Base-by-base conservation (phyloP, 2,113 vertebrate genomes). In the Ellobius talpinus region DNA sequence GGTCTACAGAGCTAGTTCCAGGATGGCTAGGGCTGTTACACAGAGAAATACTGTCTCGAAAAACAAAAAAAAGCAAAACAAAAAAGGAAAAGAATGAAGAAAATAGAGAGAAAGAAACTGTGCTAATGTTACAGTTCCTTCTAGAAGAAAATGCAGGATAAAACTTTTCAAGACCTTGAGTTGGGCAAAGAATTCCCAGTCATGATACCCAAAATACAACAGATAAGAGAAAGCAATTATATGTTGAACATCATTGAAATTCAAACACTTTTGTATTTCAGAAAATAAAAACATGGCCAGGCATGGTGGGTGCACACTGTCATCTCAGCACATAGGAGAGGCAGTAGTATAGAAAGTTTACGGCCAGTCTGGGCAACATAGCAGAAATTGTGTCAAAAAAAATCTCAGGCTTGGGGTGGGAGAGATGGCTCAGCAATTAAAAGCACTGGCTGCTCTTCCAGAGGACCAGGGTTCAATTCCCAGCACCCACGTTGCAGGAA, bases 201-300 rank as follows among this genome's bases (percentile, higher is more conserved):
- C 52, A 66, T 10, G 88, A 84, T 33, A 85, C 47, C 63, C 39
- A 79, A 97, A 96, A n/a, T n/a, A 94, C 5, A 36, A 86, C 12
- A 19, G 52, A 82, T 36, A 87, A 93, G 95, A 88, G 39, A 74
- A 84, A 93, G 90, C 55, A 63, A 42, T 31, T 50, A 81, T 50
- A 77, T 86, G 39, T n/a, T 52, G 50, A 13, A 47, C 39, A 91
- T 81, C 66, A 66, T 86, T 9, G 79, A 78, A 96, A 72, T 76
- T 61, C 4, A 31, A 45, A 87, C 68, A 94, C 3, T n/a, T 96
- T 58, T 68, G n/a, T 17, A 65, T 7, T n/a, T 55, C 72, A 96
- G 70, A 94, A 96, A 94, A 90, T 73, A 68, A 26, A 78, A 78
- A 87, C 31, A 29, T 61, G 21, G 26, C 42, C 33, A n/a, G 45